Conservation (phyloP, 1,140 invertebrate species). For the Adoxophyes honmai region DNA sequence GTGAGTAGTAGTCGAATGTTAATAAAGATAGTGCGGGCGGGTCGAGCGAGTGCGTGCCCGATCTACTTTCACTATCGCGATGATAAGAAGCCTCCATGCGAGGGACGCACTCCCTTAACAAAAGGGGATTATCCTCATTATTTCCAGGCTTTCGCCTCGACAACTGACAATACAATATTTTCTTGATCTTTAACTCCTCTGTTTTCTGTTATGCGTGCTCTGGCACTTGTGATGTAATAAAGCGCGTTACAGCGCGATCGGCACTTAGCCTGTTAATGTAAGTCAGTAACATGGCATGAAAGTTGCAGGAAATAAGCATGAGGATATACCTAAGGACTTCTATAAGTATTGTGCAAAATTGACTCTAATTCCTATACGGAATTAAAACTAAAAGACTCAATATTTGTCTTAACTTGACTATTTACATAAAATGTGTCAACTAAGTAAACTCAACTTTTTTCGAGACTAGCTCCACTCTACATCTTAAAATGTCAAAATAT, state of each 20-base stretch:
- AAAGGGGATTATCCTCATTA: slow-evolving; percentile 63
- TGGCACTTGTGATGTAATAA: neutral
- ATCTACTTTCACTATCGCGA: slow-evolving; percentile 54
- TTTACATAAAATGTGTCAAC: no score
- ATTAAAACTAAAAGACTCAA: no score
- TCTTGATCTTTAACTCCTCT: slow-evolving; percentile 13
- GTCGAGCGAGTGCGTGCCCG: slow-evolving; percentile 41
- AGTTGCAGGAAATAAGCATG: no score
- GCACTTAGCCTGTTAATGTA: no score
- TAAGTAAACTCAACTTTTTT: no score
- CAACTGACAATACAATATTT: slow-evolving; percentile 26
- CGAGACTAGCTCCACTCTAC: no score
- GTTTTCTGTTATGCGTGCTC: neutral
- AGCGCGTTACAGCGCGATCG: neutral
- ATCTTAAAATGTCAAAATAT: no score
- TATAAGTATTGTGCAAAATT: no score
- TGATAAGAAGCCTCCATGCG: slow-evolving; percentile 48
- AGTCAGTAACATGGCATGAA: no score
- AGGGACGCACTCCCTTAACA: slow-evolving; percentile 35
- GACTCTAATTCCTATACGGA: no score
- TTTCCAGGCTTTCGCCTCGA: slow-evolving; percentile 44
- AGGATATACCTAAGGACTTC: no score
- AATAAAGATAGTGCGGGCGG: slow-evolving; percentile 58
- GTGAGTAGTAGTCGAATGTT: slow-evolving; percentile 37
- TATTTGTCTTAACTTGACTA: no score